Evolutionary conservation across 2,113 vertebrate genomes (phyloP), one percentile per base, ranked within the genome.

Genomic region (Sturnus vulgaris): DNA sequence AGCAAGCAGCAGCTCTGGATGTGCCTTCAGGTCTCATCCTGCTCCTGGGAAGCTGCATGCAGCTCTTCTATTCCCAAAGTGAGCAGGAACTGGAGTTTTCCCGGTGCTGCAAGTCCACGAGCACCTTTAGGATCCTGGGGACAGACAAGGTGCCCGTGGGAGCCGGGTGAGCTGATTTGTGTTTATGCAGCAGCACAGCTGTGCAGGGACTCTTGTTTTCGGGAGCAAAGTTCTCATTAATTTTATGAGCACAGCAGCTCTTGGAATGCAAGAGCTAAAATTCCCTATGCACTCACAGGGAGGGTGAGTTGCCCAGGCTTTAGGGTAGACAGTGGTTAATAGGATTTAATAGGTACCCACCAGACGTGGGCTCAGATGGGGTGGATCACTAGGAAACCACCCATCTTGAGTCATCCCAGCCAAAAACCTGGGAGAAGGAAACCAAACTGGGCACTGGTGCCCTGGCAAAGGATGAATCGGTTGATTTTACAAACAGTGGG

Each of bases 111-210:
- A 31, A 39, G 27, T 72, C 64, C 28, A 6, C 0, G 1, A 77
- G 42, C 49, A 23, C 31, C 42, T 78, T 27, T 0, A 0, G 37
- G 30, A 46, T 18, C 7, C 42, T 3, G 9, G 47, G 52, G 33
- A 50, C 70, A 82, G 31, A 31, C 15, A 53, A 79, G 61, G 71
- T 57, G 66, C 44, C 63, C 0, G 0, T 30, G 49, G 35, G 57
- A 59, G 30, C 16, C 1, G 0, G 0, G 0, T 9, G 28, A 65
- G 35, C 75, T 40, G 53, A 20, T 42, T 11, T 2, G 2, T 93
- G 85, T 88, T 96, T 93, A 73, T 82, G 73, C 57, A 72, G 79
- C 79, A 94, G 49, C 88, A 90, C 82, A 87, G 79, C 79, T 88
- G 90, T 6, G 5, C 31, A 9, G 0, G 2, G 11, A 40, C 11